Evolutionary conservation across 2,888 invertebrate species (phyloP).

Genomic region (Dorcus parallelipipedus): DNA sequence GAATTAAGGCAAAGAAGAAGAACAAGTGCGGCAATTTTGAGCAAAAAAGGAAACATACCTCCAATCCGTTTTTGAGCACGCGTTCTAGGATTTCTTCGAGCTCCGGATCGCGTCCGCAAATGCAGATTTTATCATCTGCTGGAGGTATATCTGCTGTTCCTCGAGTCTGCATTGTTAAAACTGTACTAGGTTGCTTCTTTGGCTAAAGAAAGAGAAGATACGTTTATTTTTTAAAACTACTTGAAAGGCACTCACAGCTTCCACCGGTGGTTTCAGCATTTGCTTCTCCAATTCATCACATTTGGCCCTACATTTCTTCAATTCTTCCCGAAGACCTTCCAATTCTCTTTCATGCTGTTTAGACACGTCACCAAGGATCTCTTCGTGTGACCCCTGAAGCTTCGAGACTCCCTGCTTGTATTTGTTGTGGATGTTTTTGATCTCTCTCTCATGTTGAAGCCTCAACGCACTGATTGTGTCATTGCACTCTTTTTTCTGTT

Average conservation of each 20-base stretch:
- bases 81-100: constrained; percentile 29
- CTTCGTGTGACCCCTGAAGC: constrained; percentile 55
- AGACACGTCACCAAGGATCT: constrained; percentile 51
- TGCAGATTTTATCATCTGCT: constrained; percentile 16
- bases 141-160: not conserved
- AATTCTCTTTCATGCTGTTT: constrained; percentile 54
- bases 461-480: constrained; percentile 46
- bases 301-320: constrained; percentile 10
- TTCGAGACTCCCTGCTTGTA: constrained; percentile 56
- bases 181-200: not conserved
- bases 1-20: no score
- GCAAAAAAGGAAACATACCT: constrained; percentile 28
- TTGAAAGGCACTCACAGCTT: not conserved
- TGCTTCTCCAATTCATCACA: constrained; percentile 14
- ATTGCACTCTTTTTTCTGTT: constrained; percentile 37
- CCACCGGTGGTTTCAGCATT: constrained; percentile 1
- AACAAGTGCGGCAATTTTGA: constrained; percentile 20
- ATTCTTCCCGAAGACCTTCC: constrained; percentile 46
- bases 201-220: not conserved
- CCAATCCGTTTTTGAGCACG: constrained; percentile 34
- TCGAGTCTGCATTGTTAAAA: not conserved
- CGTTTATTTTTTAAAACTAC: not conserved
- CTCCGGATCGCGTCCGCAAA: constrained; percentile 18
- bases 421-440: constrained; percentile 53
- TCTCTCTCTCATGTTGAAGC: constrained; percentile 54